Base-by-base conservation (phyloP, 2,888 invertebrate genomes). In the Conistra vaccinii region DNA sequence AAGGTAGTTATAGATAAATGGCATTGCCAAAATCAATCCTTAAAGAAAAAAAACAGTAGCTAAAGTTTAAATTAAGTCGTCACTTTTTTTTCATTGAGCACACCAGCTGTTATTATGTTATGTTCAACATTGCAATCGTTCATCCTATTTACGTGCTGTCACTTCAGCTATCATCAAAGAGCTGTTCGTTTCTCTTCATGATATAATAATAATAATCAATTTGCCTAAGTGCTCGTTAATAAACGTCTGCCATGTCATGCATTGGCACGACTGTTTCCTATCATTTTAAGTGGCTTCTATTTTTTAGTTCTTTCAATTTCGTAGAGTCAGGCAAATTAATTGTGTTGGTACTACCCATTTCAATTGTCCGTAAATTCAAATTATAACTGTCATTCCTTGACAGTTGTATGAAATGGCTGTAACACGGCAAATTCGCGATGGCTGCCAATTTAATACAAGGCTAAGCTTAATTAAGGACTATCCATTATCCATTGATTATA, bases 141-240 rank as follows among this genome's bases (percentile, higher is more conserved):
- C n/a, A 60, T 73, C 42, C 73, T 62, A 57, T 32, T 66, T 72
- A 62, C 29, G 29, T 57, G 42, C 65, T 68, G 61, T 61, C 73
- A 71, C 69, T 74, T 58, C 12, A 71, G 20, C 3, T 69, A 83
- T 62, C 35, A 61, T 68, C 35, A 67, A 58, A 71, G 63, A 65
- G 14, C 51, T 65, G 60, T 60, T 71, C 68, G 78, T 69, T 71
- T 71, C 53, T 74, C 70, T 61, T 51, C 67, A 58, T 70, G 48
- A 53, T 70, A 62, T 45, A 20, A 71, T 51, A 62, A 61, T 69
- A 65, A 72, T 51, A 68, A 67, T 68, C 73, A 73, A 78, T 81
- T 78, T 78, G 51, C 69, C 29, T 55, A 61, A 78, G 73, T 73
- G 73, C 55, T 70, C 48, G 63, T 68, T 65, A 60, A 57, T 81